Percentiles rank a stretch among this genome's conserved stretches.
Conservation (phyloP, 2,113 vertebrate genomes). For the Macrotus californicus region DNA sequence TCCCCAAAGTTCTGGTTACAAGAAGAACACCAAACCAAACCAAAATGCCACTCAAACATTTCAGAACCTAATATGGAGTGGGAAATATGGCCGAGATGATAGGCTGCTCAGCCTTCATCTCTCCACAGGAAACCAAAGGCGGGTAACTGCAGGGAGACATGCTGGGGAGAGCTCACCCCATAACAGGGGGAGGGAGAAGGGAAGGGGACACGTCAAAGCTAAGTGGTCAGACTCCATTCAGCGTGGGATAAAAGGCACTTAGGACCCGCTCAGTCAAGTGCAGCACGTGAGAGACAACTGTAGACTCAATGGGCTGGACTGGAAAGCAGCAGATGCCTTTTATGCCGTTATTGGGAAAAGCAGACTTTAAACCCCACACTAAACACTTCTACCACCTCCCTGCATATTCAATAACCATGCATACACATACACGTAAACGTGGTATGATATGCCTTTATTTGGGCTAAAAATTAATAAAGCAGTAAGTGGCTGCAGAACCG, state of each 20-base stretch:
- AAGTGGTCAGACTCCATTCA: constrained; percentile 43
- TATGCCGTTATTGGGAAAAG: not conserved
- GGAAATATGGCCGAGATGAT: not conserved
- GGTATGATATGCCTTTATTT: not conserved
- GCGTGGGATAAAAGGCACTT: not conserved
- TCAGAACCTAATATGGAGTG: constrained; percentile 6
- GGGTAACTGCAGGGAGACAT: not conserved
- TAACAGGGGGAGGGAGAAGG: constrained; percentile 21
- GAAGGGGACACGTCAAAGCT: not conserved
- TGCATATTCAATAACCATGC: not conserved
- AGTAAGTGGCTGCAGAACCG: not conserved
- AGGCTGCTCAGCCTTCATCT: not conserved
- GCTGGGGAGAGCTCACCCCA: not conserved
- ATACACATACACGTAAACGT: not conserved
- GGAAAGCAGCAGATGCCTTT: not conserved
- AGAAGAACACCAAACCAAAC: not conserved
- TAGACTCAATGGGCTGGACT: too few relatives aligned
- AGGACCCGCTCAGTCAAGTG: constrained; percentile 20
- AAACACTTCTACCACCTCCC: not conserved
- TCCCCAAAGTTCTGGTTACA: constrained; percentile 2
- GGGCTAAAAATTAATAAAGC: constrained; percentile 45
- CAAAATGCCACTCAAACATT: not conserved
- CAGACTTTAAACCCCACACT: not conserved
- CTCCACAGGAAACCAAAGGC: not conserved
- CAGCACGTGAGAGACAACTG: constrained; percentile 28